Percentiles rank a stretch among this genome's conserved stretches.
Conservation (phyloP, 2,797 vertebrate species). For the Allobates femoralis region DNA sequence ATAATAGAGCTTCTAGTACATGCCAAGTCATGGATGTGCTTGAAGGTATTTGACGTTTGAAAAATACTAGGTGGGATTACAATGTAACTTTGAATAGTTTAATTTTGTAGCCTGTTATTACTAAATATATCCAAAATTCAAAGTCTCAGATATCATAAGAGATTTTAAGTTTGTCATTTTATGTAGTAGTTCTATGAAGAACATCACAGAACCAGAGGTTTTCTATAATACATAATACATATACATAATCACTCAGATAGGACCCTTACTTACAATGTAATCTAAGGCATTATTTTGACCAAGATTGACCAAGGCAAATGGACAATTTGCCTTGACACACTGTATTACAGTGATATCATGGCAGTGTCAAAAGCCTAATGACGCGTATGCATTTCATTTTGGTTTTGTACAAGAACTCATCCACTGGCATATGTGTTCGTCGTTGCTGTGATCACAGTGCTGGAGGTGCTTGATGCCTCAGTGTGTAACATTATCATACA, state of each 20-base stretch:
- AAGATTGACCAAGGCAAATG: not conserved
- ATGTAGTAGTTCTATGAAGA: not conserved
- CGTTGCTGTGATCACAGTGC: slow-evolving; percentile 13
- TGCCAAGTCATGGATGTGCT: not conserved
- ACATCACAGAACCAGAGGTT: not conserved
- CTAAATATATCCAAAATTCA: not conserved
- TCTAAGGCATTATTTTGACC: not conserved
- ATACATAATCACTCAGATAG: not conserved
- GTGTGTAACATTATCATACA: slow-evolving; percentile 64
- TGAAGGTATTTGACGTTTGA: not conserved
- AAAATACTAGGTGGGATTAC: not conserved
- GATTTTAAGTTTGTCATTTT: not conserved
- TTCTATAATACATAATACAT: not conserved
- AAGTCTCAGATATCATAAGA: not conserved
- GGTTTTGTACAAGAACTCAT: slow-evolving; percentile 17
- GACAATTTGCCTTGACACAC: slow-evolving; percentile 10
- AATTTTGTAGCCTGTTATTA: not conserved
- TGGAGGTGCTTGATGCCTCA: slow-evolving; percentile 28
- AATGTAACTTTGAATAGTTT: not conserved
- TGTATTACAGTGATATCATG: not conserved
- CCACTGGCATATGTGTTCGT: not conserved
- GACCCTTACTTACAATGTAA: not conserved
- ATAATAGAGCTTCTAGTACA: not conserved
- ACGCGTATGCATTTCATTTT: not conserved
- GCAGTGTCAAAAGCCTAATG: not conserved